These are phyloP conservation scores for Oxytorus armatus DNA, from an alignment of 2,888 invertebrate genomes.

Conservation along the genomic window DNA sequence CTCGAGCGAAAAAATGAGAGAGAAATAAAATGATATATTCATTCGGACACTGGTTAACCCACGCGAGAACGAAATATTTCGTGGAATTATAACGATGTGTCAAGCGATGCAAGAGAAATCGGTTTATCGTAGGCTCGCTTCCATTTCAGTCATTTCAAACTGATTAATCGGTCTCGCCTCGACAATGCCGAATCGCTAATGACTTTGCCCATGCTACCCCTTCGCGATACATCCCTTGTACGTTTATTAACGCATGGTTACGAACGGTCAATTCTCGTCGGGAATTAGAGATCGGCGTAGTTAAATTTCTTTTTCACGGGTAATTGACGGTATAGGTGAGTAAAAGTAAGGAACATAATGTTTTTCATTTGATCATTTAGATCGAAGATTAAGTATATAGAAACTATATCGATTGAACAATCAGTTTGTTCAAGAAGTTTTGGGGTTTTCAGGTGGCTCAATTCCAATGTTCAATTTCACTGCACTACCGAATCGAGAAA, in stretches of 20 bases:
- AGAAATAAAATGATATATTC: neutral
- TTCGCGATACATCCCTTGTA: neutral
- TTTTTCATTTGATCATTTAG: too few species aligned
- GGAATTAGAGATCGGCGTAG: neutral
- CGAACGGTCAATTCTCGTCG: neutral
- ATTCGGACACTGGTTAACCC: neutral
- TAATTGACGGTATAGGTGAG: too few species aligned
- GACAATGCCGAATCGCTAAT: constrained; percentile 17
- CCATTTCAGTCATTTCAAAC: constrained; percentile 3
- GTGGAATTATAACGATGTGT: neutral
- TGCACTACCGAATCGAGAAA: neutral
- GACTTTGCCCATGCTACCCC: neutral
- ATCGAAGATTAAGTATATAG: too few species aligned
- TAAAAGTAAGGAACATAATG: too few species aligned
- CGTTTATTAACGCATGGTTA: neutral
- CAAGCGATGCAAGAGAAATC: constrained; percentile 9
- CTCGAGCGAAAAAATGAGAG: neutral
- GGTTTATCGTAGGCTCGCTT: neutral
- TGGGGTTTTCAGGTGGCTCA: too few species aligned
- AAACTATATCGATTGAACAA: too few species aligned
- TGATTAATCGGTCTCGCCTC: constrained; percentile 26
- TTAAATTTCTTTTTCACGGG: neutral
- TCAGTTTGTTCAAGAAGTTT: too few species aligned
- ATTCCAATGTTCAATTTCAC: neutral
- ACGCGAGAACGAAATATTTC: neutral